Percentiles rank a stretch among this genome's conserved stretches.
Conservation (phyloP, 2,888 invertebrate genomes). For the Thymelicus sylvestris region DNA sequence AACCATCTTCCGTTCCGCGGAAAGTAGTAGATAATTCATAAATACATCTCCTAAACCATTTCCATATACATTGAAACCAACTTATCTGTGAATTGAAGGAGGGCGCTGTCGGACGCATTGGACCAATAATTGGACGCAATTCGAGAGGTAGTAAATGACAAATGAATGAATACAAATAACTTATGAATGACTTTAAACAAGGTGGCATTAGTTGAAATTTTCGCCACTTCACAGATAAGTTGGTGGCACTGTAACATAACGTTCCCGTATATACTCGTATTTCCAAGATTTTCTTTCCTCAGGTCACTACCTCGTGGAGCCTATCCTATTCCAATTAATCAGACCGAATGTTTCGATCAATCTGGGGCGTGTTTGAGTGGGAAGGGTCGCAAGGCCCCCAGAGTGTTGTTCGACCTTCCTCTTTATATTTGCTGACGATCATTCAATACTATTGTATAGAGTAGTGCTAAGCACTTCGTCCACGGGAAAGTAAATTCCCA, state of each 20-base stretch:
- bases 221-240: too few relatives aligned
- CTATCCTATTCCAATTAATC: constrained; percentile 57
- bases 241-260: too few relatives aligned
- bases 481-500: neutral
- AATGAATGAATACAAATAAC: too few relatives aligned
- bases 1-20: too few relatives aligned
- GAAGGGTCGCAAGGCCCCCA: constrained; percentile 45
- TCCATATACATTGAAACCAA: too few relatives aligned
- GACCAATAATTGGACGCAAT: too few relatives aligned
- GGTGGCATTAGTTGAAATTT: too few relatives aligned
- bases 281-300: neutral
- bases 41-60: neutral
- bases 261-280: neutral
- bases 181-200: too few relatives aligned
- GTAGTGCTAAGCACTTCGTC: constrained; percentile 1
- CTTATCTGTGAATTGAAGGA: too few relatives aligned
- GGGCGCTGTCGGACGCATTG: too few relatives aligned
- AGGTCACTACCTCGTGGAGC: constrained; percentile 43
- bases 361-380: constrained; percentile 40
- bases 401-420: constrained; percentile 51
- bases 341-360: constrained; percentile 59
- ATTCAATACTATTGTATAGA: constrained; percentile 3
- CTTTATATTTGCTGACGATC: constrained; percentile 58
- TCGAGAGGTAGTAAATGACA: too few relatives aligned
- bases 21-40: neutral